Evolutionary conservation across 2,888 invertebrate species (phyloP).

Genomic region (Pheosia gnoma): DNA sequence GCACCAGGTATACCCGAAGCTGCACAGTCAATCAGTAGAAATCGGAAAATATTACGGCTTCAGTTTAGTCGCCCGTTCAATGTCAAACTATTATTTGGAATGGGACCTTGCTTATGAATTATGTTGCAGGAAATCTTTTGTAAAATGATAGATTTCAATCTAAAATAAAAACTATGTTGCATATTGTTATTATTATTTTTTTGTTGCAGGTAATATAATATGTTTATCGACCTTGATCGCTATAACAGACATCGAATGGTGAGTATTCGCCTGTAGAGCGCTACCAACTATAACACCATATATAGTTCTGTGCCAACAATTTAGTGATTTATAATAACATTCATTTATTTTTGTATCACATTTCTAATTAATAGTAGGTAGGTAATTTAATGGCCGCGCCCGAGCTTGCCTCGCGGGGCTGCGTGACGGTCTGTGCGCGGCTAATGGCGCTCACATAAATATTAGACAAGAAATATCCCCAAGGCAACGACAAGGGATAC

Average conservation of each 20-base stretch:
- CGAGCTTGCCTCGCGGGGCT: too few species aligned
- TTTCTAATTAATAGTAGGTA: too few species aligned
- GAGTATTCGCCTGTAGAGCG: conserved; percentile 2
- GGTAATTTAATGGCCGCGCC: too few species aligned
- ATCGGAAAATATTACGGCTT: conserved; percentile 21
- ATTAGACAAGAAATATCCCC: conserved; percentile 24
- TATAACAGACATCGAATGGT: conserved; percentile 9
- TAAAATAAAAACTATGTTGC: background rate
- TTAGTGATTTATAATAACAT: background rate
- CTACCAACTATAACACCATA: too few species aligned
- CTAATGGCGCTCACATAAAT: conserved; percentile 8
- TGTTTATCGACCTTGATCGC: conserved; percentile 14
- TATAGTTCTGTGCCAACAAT: background rate
- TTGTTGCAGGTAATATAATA: conserved; percentile 41
- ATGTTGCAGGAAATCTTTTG: background rate
- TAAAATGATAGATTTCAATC: conserved; percentile 2
- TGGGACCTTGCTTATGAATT: conserved; percentile 2
- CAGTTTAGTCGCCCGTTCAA: conserved; percentile 26
- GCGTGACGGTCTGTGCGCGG: too few species aligned
- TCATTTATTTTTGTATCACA: background rate
- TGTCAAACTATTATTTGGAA: conserved; percentile 12
- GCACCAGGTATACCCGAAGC: too few species aligned
- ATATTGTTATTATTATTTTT: conserved; percentile 21
- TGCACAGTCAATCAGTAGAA: too few species aligned
- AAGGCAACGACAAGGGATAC: conserved; percentile 14